phyloP scores from a whole-genome alignment of 2,888 invertebrate species.

The Euplagia quadripunctaria region DNA sequence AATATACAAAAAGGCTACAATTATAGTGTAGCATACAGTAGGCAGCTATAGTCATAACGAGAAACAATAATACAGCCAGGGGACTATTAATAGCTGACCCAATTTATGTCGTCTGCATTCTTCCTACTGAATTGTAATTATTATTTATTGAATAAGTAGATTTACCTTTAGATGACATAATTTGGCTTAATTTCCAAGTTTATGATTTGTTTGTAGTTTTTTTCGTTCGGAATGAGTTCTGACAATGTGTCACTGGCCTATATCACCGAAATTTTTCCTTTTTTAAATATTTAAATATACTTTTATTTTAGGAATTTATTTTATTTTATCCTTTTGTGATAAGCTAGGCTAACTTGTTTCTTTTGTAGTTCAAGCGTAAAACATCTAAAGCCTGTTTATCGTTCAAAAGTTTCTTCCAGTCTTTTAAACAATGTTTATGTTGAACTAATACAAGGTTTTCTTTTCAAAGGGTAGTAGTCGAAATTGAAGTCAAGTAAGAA shows the following conservation, averaged over 20 bases:
- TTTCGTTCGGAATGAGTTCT: background rate
- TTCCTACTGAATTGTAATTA: conserved; percentile 39
- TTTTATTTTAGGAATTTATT: background rate
- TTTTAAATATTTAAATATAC: background rate
- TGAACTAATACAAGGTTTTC: background rate
- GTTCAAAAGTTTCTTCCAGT: background rate
- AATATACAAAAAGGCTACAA: conserved; percentile 36
- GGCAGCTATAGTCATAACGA: conserved; percentile 17
- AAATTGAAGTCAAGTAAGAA: background rate
- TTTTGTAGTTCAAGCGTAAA: background rate
- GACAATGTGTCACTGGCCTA: background rate
- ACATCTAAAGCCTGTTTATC: background rate
- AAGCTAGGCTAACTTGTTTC: background rate
- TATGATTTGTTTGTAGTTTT: conserved; percentile 4
- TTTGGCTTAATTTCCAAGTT: background rate
- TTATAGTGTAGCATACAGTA: conserved; percentile 16
- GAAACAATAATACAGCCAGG: conserved; percentile 44
- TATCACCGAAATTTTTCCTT: too few relatives aligned
- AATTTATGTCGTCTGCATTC: conserved; percentile 44
- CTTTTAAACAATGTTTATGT: background rate
- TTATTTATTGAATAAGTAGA: conserved; percentile 23
- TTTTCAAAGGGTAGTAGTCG: background rate
- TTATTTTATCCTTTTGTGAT: background rate
- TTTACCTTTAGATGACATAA: conserved; percentile 28
- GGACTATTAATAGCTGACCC: conserved; percentile 46